These are phyloP conservation scores for Scaptodrosophila latifasciaeformis DNA, from an alignment of 2,888 invertebrate genomes.

Conservation along the genomic window DNA sequence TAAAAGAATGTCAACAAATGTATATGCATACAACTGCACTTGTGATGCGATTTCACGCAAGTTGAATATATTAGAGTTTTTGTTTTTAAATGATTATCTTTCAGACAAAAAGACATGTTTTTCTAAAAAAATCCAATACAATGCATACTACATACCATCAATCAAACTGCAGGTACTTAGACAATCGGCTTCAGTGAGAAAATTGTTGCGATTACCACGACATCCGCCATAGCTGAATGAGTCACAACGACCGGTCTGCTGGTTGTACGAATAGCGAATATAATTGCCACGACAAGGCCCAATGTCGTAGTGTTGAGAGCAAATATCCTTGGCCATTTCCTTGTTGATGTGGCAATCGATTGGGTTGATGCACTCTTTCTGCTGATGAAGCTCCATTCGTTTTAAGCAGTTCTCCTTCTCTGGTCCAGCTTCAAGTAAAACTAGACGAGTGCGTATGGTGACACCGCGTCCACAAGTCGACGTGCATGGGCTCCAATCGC, in stretches of 20 bases:
- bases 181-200: constrained; percentile 87
- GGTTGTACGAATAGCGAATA: constrained; percentile 90
- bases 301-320: constrained; percentile 84
- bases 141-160: not conserved
- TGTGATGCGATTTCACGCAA: too few relatives aligned
- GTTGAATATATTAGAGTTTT: too few relatives aligned
- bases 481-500: constrained; percentile 94
- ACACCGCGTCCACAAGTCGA: constrained; percentile 89
- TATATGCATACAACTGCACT: not conserved
- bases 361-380: constrained; percentile 81
- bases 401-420: constrained; percentile 81
- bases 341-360: constrained; percentile 83
- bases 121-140: not conserved
- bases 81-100: constrained; percentile 4
- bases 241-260: constrained; percentile 84
- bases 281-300: constrained; percentile 94
- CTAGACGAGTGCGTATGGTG: constrained; percentile 82
- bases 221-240: constrained; percentile 93
- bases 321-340: constrained; percentile 88
- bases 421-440: constrained; percentile 80
- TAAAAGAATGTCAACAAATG: too few relatives aligned
- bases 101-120: constrained; percentile 2
- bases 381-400: constrained; percentile 84
- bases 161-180: constrained; percentile 78
- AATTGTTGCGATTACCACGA: constrained; percentile 94